Base-by-base conservation (phyloP, 2,113 vertebrate species). In the Scomber scombrus region DNA sequence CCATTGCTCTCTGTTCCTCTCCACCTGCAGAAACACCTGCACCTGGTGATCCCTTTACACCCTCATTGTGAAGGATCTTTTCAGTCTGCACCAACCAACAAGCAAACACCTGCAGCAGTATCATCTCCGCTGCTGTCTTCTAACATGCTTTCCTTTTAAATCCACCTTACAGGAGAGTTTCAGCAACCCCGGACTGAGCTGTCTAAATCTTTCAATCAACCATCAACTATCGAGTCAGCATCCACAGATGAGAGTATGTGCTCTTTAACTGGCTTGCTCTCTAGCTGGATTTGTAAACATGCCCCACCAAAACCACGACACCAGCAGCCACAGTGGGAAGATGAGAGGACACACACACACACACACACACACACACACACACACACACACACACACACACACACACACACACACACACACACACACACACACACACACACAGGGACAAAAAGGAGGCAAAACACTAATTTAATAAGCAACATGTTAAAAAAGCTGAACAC, bases 261-360 rank as follows among this genome's bases (percentile, higher is more conserved):
- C 43, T 31, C 45, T 78, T 69, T 71, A 75, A 81, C 31, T 62
- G 34, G n/a, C 57, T 77, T 71, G 58, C 26, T 57, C 11, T 52
- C 26, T 54, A 65, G 40, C 52, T 43, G 68, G 61, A 86, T 81
- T 77, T 92, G 88, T 92, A 92, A 92, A 94, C 91, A 93, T 16
- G 75, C 64, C 75, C 84, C 49, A 92, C 1, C 72, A 71, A 78
- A 60, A 68, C 76, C 84, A 85, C 73, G 78, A 83, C 80, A 84
- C 51, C 49, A 64, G 26, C 78, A 74, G 55, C 71, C 67, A 73
- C 81, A 74, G 51, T 46, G 56, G 43, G 51, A 73, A 68, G 82
- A 89, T 87, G 78, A 63, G 64, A 63, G 68, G 13, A 34, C 46
- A 21, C 13, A 81, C 2, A 52, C 51, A 69, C 46, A 9, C 58